Base-by-base conservation (phyloP, 92 coral and sea anemone genomes). In the Paragorgia papillata region DNA sequence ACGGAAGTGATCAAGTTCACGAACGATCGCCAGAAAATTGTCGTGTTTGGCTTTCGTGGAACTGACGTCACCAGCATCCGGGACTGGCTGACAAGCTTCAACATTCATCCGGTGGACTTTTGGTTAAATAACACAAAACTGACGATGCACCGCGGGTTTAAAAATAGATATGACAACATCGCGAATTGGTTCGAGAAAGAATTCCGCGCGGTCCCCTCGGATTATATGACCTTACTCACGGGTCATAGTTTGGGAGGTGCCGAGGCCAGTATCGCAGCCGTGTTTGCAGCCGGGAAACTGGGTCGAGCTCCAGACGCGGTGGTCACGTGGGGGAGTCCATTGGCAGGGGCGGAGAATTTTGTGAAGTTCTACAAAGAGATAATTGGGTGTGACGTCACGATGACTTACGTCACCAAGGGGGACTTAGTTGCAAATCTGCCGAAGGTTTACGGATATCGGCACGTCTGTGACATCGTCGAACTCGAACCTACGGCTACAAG, bases 231-330 rank as follows among this genome's bases (percentile, higher is more conserved):
- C 33, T 26, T 68, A 17, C 59, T 68, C 37, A 68, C 58, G 2
- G 75, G 75, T 3, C 75, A 68, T 59, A 68, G 55, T 30, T 35
- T 43, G 8, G 75, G 75, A 14, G 75, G 59, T 13, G 75, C 75
- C 12, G 41, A 46, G 37, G 75, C 59, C 3, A 24, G 21, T 59
- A 25, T 68, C 22, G 75, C 75, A 31, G 59, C 75, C 60, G 57
- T 46, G 37, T 68, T 68, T 68, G 75, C 75, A 30, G 75, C 75
- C 19, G 75, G 75, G 57, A 68, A 68, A 68, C 59, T 68, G 75
- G 75, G 57, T 6, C 75, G 75, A 44, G 29, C 75, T 15, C 75
- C 75, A 24, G 55, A 68, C 19, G 75, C 75, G 17, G 75, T 68
- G 57, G 29, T 68, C 75, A 68, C 75, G 39, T 68, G 58, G 58